Evolutionary conservation across 2,797 vertebrate genomes (phyloP).

Genomic region (Scolopax rusticola): DNA sequence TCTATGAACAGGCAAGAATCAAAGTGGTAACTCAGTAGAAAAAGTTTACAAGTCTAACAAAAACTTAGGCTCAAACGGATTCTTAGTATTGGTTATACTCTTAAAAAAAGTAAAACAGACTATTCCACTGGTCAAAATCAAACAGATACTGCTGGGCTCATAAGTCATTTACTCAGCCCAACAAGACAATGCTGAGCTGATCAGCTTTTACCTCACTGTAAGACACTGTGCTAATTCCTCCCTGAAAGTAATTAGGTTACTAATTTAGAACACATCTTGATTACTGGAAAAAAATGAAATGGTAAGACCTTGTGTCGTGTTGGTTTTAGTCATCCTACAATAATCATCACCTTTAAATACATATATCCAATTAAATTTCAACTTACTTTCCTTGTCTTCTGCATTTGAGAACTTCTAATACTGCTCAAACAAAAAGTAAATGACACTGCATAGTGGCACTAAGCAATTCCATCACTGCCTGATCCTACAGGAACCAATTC

Average conservation of each 20-base stretch:
- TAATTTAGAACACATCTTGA: slow-evolving; percentile 48
- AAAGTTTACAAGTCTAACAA: background rate
- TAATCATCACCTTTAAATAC: background rate
- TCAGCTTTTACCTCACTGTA: slow-evolving; percentile 50
- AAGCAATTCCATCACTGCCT: background rate
- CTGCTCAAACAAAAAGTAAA: background rate
- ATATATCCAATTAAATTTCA: background rate
- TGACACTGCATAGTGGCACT: background rate
- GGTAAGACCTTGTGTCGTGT: background rate
- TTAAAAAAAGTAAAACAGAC: background rate
- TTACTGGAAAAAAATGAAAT: background rate
- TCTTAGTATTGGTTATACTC: background rate
- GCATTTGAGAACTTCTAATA: background rate
- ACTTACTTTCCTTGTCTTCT: background rate
- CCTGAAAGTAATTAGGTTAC: slow-evolving; percentile 44
- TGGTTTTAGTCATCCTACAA: background rate
- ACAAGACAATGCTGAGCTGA: background rate
- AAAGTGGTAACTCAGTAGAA: background rate
- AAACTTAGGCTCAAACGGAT: background rate
- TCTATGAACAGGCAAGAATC: background rate
- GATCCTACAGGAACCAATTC: slow-evolving; percentile 14
- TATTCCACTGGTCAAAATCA: background rate
- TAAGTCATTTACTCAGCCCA: background rate
- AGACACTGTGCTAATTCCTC: slow-evolving; percentile 39
- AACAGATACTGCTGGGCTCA: background rate